phyloP scores from a whole-genome alignment of 2,888 invertebrate species.

The Agriotes lineatus region DNA sequence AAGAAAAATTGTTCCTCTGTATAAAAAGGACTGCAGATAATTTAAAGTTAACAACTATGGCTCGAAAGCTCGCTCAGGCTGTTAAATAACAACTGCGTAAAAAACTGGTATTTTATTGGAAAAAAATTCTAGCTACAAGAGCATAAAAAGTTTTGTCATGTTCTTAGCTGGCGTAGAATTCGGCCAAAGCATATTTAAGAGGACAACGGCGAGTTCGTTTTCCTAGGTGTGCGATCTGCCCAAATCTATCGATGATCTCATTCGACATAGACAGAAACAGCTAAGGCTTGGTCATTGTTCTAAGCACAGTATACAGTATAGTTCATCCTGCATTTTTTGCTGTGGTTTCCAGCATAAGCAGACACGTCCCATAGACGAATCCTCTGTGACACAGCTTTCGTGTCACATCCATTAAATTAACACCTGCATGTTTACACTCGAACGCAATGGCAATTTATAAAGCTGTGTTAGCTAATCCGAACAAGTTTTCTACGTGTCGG shows the following conservation, averaged over 20 bases:
- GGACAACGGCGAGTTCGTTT: constrained; percentile 18
- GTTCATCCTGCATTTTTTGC: no score
- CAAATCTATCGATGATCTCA: constrained; percentile 29
- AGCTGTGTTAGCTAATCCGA: constrained; percentile 18
- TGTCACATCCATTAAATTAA: constrained; percentile 21
- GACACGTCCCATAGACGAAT: no score
- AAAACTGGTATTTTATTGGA: constrained; percentile 24
- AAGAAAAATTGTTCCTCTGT: no score
- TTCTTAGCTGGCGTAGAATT: constrained; percentile 4
- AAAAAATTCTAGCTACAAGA: constrained; percentile 17
- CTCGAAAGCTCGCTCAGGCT: background rate
- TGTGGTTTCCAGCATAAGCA: no score
- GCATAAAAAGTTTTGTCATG: constrained; percentile 22
- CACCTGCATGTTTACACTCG: constrained; percentile 25
- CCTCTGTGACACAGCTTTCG: background rate
- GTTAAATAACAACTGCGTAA: background rate
- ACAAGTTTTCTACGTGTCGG: constrained; percentile 18
- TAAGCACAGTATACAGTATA: no score
- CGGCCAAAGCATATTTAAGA: constrained; percentile 20
- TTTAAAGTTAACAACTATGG: background rate
- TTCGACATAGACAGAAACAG: constrained; percentile 10
- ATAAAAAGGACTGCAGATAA: background rate
- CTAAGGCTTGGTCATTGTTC: background rate
- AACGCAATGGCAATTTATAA: constrained; percentile 20
- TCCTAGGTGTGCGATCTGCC: constrained; percentile 12